A percentile compares a stretch with the other conserved stretches of the same genome.
Evolutionary conservation across 1,140 invertebrate genomes (phyloP).

Genomic region (Cheumatopsyche charites): DNA sequence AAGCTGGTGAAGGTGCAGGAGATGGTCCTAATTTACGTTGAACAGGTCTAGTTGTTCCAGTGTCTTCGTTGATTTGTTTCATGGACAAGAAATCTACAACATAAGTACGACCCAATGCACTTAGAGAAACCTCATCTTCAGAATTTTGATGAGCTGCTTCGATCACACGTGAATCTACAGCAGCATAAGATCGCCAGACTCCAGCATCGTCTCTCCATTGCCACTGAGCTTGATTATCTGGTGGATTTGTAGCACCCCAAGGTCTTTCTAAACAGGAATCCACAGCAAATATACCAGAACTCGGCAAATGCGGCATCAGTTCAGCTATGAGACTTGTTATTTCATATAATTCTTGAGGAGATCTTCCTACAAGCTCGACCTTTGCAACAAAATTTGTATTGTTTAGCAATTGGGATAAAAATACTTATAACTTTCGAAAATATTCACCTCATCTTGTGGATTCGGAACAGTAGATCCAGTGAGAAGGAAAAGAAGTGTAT

Average conservation of each 20-base stretch:
- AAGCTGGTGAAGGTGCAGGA: constrained; percentile 49
- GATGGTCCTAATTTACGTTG: constrained; percentile 68
- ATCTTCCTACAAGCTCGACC: constrained; percentile 86
- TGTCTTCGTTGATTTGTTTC: constrained; percentile 98
- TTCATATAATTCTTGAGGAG: constrained; percentile 95
- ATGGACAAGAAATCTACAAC: constrained; percentile 95
- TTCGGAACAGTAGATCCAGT: constrained; percentile 79
- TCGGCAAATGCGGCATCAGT: constrained; percentile 91
- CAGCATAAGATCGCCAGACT: constrained; percentile 70
- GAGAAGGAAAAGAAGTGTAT: constrained; percentile 89
- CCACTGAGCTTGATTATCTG: constrained; percentile 88
- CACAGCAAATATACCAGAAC: constrained; percentile 92
- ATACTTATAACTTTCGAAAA: not conserved
- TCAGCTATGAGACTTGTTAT: constrained; percentile 96
- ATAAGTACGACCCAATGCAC: constrained; percentile 89
- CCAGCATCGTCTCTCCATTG: constrained; percentile 95
- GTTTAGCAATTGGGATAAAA: not conserved
- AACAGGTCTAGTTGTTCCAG: constrained; percentile 89
- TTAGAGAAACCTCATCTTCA: constrained; percentile 93
- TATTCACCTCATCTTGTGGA: constrained; percentile 74
- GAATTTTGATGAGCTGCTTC: constrained; percentile 90
- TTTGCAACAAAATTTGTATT: constrained; percentile 53
- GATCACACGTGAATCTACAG: constrained; percentile 70
- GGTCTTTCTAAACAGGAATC: constrained; percentile 84
- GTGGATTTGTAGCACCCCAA: constrained; percentile 69